Evolutionary conservation across 1,140 invertebrate species (phyloP), one percentile per base, ranked within the genome.

Genomic region (Batillaria attramentaria): DNA sequence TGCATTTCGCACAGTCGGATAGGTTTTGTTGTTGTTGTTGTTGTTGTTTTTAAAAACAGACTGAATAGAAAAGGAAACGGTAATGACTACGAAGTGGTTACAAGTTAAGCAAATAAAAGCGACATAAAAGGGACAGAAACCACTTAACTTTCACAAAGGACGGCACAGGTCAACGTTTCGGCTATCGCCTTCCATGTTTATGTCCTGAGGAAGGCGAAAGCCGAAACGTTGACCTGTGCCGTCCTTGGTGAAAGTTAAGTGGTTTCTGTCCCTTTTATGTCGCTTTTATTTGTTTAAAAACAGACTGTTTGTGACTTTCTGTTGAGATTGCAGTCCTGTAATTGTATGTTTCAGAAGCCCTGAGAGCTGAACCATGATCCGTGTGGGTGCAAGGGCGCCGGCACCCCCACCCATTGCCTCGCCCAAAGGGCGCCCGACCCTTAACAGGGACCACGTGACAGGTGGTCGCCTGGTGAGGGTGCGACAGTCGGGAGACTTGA

Each of bases 321-420:
- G 6, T 18, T 8, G 18, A 13, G 31, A 18, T n/a, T 28, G 28
- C 28, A 8, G 3, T 37, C 33, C 31, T 16, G 13, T 10, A 37
- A 69, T 39, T 28, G 37, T 5, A 20, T 13, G 41, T 72, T 72
- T 43, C 69, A 43, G n/a, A 10, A 57, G 31, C 13, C 5, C 5
- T 18, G 31, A 28, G 8, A 35, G 2, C 24, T 8, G 13, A 33
- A 62, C 18, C 54, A 75, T 75, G 73, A 75, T 54, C 18, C 54
- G 73, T 1, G 37, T 35, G n/a, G 73, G 73, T 57, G 73, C 73
- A 13, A 50, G 54, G 37, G 73, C 54, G 16, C 73, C 50, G 6
- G 35, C 39, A 39, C 73, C 73, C 54, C 73, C 73, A n/a, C 37
- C 57, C 73, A 31, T 62, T 42, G 18, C 73, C 54, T 3, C 54